Evolutionary conservation across 2,113 vertebrate genomes (phyloP), one percentile per base, ranked within the genome.

Genomic region (Periophthalmodon schlosseri): DNA sequence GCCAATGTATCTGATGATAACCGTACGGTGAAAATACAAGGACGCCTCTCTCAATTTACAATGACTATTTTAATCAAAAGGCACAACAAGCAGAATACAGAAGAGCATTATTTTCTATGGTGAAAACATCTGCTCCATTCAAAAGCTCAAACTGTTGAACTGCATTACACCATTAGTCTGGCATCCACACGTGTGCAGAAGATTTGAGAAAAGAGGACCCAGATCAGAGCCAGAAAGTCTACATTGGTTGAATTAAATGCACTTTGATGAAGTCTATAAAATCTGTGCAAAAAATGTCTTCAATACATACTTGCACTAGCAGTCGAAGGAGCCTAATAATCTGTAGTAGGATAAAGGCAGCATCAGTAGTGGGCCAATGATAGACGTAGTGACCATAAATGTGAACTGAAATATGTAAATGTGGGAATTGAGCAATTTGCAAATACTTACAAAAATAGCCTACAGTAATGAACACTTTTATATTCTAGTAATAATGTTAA

Each of bases 121-220:
- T 60, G 21, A 28, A 28, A 60, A 60, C 57, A 63, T 63, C 60
- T 34, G 60, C 28, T 34, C 60, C 5, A 34, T 15, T 61, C 23
- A 61, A 61, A 57, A 10, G 13, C 28, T 61, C 33, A 61, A 61
- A 61, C 14, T 57, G 54, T 21, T 61, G 60, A 34, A 34, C 60
- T 34, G 24, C 60, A 63, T 63, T 63, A 63, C 60, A 63, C 28
- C 28, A 63, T 63, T 2, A 28, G 60, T 63, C 60, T 63, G 60
- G 60, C 60, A 63, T 63, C 28, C 60, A 34, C 64, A 67, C 8
- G n/a, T 21, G 3, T 44, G 33, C 39, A 46, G 18, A 10, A 23
- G 64, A 13, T 36, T 65, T 65, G 34, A 34, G 61, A 65, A 36
- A 39, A 60, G 33, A 39, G 61, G 18, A 65, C 24, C 57, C 11